Evolutionary conservation across 2,113 vertebrate genomes (phyloP).

Genomic region (Gymnobelideus leadbeateri): DNA sequence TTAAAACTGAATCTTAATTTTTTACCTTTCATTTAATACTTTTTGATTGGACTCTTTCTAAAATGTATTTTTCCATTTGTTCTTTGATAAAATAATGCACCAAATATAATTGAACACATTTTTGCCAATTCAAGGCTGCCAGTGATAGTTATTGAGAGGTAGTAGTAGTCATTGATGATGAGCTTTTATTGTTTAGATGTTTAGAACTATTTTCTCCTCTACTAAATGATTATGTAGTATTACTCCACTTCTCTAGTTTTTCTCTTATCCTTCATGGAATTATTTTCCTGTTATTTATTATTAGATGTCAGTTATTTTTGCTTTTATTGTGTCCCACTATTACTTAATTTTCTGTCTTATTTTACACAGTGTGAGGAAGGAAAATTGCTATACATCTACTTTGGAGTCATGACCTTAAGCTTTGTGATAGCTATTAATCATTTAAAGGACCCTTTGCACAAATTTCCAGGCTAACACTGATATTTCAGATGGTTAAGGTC

Average conservation of each 20-base stretch:
- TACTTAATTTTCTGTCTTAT: background rate
- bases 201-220: conserved; percentile 17
- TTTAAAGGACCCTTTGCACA: conserved; percentile 5
- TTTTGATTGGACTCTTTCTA: conserved; percentile 35
- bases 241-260: conserved; percentile 10
- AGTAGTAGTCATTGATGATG: background rate
- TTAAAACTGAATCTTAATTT: conserved; percentile 25
- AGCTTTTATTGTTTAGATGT: background rate
- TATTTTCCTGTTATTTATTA: conserved; percentile 33
- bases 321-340: background rate
- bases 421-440: background rate
- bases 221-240: background rate
- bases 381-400: background rate
- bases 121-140: background rate
- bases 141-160: background rate
- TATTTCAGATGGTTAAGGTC: conserved; percentile 24
- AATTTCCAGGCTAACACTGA: background rate
- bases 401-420: background rate
- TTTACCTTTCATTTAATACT: conserved; percentile 39
- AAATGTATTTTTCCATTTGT: conserved; percentile 8
- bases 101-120: conserved; percentile 18
- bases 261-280: conserved; percentile 30
- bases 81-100: conserved; percentile 35
- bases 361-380: background rate
- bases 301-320: conserved; percentile 36